These are phyloP conservation scores for Zygogramma bicolorata DNA, from an alignment of 2,888 invertebrate species.

Conservation along the genomic window DNA sequence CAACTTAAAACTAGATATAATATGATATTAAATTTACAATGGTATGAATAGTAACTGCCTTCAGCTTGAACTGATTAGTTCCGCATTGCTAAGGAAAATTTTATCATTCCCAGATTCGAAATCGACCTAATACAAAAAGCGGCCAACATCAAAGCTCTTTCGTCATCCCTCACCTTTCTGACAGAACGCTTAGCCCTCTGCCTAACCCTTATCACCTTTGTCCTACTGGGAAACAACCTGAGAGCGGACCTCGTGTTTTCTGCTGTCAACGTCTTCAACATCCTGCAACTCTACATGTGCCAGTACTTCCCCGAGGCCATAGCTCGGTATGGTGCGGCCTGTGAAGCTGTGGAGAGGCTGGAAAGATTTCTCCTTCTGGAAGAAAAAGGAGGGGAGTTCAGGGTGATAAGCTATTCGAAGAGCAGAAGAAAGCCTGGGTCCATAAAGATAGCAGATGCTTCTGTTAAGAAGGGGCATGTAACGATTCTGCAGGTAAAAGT, in stretches of 20 bases:
- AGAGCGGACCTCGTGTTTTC: slow-evolving; percentile 79
- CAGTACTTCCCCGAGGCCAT: slow-evolving; percentile 54
- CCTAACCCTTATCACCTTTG: slow-evolving; percentile 82
- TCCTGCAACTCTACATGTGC: slow-evolving; percentile 68
- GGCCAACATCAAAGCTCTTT: slow-evolving; percentile 76
- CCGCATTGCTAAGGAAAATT: too few relatives aligned
- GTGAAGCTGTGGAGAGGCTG: slow-evolving; percentile 54
- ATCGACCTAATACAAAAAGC: slow-evolving; percentile 75
- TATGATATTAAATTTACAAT: too few relatives aligned
- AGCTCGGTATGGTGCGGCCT: slow-evolving; percentile 54
- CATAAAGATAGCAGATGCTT: slow-evolving; percentile 46
- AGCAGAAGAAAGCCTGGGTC: slow-evolving; percentile 52
- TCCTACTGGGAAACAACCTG: slow-evolving; percentile 72
- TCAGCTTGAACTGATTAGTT: too few relatives aligned
- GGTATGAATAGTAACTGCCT: too few relatives aligned
- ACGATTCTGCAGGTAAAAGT: slow-evolving; percentile 48
- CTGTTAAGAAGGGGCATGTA: slow-evolving; percentile 55
- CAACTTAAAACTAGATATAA: too few relatives aligned
- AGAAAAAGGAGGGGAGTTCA: slow-evolving; percentile 44
- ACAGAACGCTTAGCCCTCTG: slow-evolving; percentile 88
- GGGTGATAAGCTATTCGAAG: slow-evolving; percentile 22
- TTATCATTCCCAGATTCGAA: slow-evolving; percentile 72
- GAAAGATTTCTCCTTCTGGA: slow-evolving; percentile 52
- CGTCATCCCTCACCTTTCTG: slow-evolving; percentile 77
- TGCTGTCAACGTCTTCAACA: slow-evolving; percentile 82